A percentile compares a stretch with the other conserved stretches of the same genome.
Conservation (phyloP, 1,140 invertebrate genomes). For the Hormaphis cornu region DNA sequence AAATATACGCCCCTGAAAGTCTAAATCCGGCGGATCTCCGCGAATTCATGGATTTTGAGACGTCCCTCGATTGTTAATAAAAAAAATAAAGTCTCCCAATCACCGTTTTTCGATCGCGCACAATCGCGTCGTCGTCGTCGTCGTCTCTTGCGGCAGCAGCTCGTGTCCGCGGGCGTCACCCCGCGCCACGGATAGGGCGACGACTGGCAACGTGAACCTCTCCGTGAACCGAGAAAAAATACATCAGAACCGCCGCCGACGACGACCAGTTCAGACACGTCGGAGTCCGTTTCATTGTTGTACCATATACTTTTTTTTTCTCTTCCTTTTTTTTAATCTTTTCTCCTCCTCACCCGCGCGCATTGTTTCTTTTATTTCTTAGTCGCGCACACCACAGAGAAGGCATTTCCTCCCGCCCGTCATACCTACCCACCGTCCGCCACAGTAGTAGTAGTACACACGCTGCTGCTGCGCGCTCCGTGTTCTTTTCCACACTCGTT, state of each 20-base stretch:
- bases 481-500: too few species aligned
- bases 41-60: too few species aligned
- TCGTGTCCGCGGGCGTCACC: background rate
- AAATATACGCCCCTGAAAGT: too few species aligned
- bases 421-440: background rate
- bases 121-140: background rate
- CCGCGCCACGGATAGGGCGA: conserved; percentile 15
- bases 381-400: too few species aligned
- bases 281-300: conserved; percentile 30
- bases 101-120: too few species aligned
- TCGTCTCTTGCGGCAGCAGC: background rate
- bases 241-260: background rate
- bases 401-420: background rate
- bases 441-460: background rate
- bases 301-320: conserved; percentile 14
- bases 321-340: conserved; percentile 15
- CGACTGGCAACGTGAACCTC: background rate
- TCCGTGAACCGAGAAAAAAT: too few species aligned
- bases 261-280: conserved; percentile 26
- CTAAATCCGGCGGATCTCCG: too few species aligned
- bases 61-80: too few species aligned
- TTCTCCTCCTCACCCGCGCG: background rate
- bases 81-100: too few species aligned
- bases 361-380: conserved; percentile 29
- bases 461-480: background rate